A percentile compares a stretch with the other conserved stretches of the same genome.
Conservation (phyloP, 1,140 invertebrate species). For the Hestina assimilis region DNA sequence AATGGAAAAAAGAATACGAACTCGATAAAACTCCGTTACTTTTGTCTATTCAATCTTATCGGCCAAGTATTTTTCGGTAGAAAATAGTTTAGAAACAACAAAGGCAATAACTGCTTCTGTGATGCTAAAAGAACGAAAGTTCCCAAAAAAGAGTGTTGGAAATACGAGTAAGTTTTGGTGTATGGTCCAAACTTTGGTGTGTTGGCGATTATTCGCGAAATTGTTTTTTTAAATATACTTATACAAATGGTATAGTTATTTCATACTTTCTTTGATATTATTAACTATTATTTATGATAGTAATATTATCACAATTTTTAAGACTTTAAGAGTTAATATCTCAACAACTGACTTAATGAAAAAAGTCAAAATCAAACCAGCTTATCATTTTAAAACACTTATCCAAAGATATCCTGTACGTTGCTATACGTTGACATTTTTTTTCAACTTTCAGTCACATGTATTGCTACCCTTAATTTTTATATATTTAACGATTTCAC, state of each 20-base stretch:
- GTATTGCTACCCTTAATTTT: no score
- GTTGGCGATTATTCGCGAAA: background rate
- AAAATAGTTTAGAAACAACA: constrained; percentile 24
- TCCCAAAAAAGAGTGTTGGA: constrained; percentile 34
- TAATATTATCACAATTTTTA: no score
- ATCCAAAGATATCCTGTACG: no score
- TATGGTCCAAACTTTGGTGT: constrained; percentile 24
- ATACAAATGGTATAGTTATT: no score
- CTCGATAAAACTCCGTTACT: constrained; percentile 22
- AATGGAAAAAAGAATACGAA: constrained; percentile 23
- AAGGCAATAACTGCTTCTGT: constrained; percentile 37
- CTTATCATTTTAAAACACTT: no score
- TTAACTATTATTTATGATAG: no score
- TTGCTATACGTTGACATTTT: no score
- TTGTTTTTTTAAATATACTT: background rate
- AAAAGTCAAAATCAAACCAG: no score
- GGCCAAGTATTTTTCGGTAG: constrained; percentile 15
- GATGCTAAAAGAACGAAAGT: constrained; percentile 42
- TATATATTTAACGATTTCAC: background rate
- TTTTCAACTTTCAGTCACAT: no score
- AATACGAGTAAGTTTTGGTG: constrained; percentile 39
- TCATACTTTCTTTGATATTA: no score
- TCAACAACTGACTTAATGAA: no score
- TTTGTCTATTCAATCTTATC: constrained; percentile 19
- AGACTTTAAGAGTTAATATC: no score